Base-by-base conservation (phyloP, 2,113 vertebrate genomes). In the Tetraodon nigroviridis region DNA sequence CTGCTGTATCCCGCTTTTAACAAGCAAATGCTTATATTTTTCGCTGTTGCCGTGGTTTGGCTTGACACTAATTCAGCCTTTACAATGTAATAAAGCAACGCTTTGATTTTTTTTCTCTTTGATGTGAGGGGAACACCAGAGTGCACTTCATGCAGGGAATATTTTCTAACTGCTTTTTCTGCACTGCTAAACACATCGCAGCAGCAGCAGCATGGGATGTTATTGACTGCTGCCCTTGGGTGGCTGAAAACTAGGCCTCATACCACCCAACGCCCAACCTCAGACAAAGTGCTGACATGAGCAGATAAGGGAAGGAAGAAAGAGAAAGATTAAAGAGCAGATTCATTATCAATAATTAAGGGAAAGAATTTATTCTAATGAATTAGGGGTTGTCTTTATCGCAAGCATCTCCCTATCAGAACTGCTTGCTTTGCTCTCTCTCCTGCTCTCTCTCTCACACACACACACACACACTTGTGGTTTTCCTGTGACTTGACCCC, bases 311-410 rank as follows among this genome's bases (percentile, higher is more conserved):
- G 67, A 18, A 71, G 64, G 79, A 84, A 84, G 84, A 84, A 81
- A 81, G 74, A 67, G 78, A 69, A 77, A 85, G 85, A 89, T 87
- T 84, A 88, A 87, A 89, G 82, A 84, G 71, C 69, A 81, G 83
- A 87, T 86, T 86, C 76, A 87, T 88, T 87, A 87, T 89, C 77
- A 89, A 88, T 88, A 89, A 90, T 88, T 87, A 88, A 89, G 84
- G 79, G 73, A 77, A 85, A 83, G 78, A 80, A 86, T 87, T 86
- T 87, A 87, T 87, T 82, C 73, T 84, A 89, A 89, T 87, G 84
- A 87, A 84, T 86, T 79, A 81, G 72, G 67, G 78, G 76, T 78
- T 81, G 78, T 84, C 79, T 82, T 86, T 81, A 83, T 87, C 78
- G 82, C 50, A 63, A 69, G 71, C 80, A 86, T 86, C 83, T 85